phyloP scores from a whole-genome alignment of 2,797 vertebrate species.

The Onychomys torridus region DNA sequence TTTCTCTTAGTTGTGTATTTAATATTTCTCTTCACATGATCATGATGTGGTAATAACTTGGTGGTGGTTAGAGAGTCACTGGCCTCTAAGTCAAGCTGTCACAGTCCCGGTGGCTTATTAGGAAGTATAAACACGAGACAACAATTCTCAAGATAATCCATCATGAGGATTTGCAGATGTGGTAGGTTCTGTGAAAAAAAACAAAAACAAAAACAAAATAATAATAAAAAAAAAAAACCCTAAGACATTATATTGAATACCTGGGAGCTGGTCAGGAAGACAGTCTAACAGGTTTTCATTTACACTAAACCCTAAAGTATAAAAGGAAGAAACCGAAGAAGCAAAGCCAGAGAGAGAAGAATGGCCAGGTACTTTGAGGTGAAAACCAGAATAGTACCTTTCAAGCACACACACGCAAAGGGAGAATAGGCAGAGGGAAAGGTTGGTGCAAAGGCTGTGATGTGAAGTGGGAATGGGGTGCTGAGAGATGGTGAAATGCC shows the following conservation, averaged over 20 bases:
- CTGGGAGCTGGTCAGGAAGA: neutral
- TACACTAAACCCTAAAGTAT: neutral
- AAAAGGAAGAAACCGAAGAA: neutral
- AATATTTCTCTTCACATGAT: neutral
- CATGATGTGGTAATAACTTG: neutral
- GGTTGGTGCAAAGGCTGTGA: neutral
- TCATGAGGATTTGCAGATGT: neutral
- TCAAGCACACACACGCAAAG: neutral
- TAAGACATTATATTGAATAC: neutral
- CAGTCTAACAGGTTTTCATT: neutral
- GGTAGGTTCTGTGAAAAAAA: slow-evolving; percentile 3
- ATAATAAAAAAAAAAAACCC: too few species aligned
- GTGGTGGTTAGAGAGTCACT: neutral
- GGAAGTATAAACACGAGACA: neutral
- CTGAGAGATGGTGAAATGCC: neutral
- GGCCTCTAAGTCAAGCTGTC: neutral
- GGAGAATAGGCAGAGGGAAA: neutral
- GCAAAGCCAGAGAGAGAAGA: neutral
- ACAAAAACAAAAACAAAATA: neutral
- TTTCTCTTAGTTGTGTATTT: neutral
- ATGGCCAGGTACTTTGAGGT: neutral
- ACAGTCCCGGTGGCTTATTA: neutral
- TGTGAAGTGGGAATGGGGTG: neutral
- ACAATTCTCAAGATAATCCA: neutral
- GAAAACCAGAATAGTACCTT: neutral